Conservation (phyloP, 1,140 invertebrate species). For the Ceratoteleas bidentatus region DNA sequence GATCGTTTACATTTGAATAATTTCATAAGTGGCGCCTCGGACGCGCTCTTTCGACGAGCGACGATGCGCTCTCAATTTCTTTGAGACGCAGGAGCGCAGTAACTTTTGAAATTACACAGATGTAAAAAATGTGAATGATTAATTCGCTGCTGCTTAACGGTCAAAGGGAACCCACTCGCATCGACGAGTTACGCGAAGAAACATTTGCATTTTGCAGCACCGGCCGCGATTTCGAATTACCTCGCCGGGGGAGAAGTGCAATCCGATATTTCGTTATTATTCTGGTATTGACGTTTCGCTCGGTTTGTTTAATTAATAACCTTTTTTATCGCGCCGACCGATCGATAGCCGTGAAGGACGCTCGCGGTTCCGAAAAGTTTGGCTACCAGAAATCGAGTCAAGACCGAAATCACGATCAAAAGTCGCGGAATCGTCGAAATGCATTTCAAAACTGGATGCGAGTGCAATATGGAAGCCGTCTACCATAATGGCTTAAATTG, state of each 20-base stretch:
- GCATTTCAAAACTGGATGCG: too few relatives aligned
- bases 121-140: not conserved
- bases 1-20: constrained; percentile 18
- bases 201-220: not conserved
- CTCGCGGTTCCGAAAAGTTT: too few relatives aligned
- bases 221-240: not conserved
- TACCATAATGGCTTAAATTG: too few relatives aligned
- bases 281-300: too few relatives aligned
- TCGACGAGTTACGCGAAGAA: not conserved
- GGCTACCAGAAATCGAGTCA: too few relatives aligned
- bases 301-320: too few relatives aligned
- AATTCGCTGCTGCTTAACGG: not conserved
- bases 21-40: not conserved
- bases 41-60: not conserved
- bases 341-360: too few relatives aligned
- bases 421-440: too few relatives aligned
- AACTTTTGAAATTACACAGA: not conserved
- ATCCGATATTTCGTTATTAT: not conserved
- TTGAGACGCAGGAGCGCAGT: not conserved
- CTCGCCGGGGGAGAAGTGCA: not conserved
- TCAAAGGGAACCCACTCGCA: not conserved
- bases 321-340: too few relatives aligned
- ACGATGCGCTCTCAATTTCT: not conserved
- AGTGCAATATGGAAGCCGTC: too few relatives aligned
- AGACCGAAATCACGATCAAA: too few relatives aligned